A percentile compares a stretch with the other conserved stretches of the same genome.
These are phyloP conservation scores for Mesaphorura yosii DNA, from an alignment of 1,140 invertebrate species.

Conservation along the genomic window DNA sequence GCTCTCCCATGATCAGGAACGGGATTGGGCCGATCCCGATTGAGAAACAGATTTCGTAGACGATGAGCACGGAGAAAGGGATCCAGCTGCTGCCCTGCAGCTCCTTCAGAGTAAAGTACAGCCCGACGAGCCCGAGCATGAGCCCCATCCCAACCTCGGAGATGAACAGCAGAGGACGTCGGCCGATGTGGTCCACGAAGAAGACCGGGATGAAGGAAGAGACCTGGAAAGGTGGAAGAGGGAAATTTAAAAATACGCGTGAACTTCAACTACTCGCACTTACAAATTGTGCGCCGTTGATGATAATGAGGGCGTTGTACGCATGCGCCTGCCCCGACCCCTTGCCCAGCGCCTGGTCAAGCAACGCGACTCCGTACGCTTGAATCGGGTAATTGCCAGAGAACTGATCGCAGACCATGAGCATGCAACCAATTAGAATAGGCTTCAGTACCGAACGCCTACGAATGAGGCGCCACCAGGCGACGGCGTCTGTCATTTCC, in stretches of 20 bases:
- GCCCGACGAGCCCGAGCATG: too few relatives aligned
- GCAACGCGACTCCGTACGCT: conserved; percentile 61
- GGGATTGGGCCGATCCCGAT: conserved; percentile 42
- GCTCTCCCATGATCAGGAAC: conserved; percentile 40
- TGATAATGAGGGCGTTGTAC: conserved; percentile 11
- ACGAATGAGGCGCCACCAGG: too few relatives aligned
- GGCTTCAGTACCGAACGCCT: conserved; percentile 33
- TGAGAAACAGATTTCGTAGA: conserved; percentile 39
- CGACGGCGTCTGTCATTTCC: conserved; percentile 1
- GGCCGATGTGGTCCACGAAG: conserved; percentile 37
- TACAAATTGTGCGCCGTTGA: background rate
- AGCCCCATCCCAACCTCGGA: conserved; percentile 31
- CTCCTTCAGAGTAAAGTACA: too few relatives aligned
- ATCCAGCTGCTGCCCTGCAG: conserved; percentile 49
- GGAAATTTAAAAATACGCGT: background rate
- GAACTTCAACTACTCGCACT: too few relatives aligned
- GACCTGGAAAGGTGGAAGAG: background rate
- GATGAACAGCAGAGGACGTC: conserved; percentile 37
- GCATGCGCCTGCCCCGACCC: too few relatives aligned
- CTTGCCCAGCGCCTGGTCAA: too few relatives aligned
- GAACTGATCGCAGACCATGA: conserved; percentile 41
- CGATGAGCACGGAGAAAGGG: conserved; percentile 57
- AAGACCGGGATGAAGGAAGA: conserved; percentile 19
- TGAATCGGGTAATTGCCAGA: conserved; percentile 53
- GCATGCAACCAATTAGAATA: conserved; percentile 33